phyloP scores from a whole-genome alignment of 2,113 vertebrate genomes.

The Crotalus tigris region DNA sequence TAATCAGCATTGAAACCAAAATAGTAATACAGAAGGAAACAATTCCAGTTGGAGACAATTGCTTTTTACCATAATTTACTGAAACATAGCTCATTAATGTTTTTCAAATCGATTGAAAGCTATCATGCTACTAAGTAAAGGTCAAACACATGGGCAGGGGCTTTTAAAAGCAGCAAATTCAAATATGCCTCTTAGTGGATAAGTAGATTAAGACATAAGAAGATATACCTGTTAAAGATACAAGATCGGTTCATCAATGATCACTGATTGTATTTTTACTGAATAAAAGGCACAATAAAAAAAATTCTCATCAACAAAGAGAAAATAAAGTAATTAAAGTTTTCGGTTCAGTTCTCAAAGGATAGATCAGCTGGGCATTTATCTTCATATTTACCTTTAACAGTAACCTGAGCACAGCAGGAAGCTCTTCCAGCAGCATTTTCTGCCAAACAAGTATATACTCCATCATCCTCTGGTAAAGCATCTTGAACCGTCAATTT shows the following conservation, averaged over 20 bases:
- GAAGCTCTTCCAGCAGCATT: conserved; percentile 73
- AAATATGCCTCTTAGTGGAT: background rate
- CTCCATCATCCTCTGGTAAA: conserved; percentile 75
- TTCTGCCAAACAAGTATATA: conserved; percentile 79
- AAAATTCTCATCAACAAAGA: background rate
- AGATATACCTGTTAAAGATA: background rate
- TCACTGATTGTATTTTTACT: background rate
- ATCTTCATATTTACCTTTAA: conserved; percentile 72
- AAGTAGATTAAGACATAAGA: background rate
- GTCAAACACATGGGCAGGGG: background rate
- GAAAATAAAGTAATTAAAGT: background rate
- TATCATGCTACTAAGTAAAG: background rate
- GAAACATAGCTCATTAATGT: background rate
- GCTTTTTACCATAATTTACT: background rate
- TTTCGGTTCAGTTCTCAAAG: background rate
- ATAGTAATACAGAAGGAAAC: background rate
- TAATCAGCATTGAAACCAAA: background rate
- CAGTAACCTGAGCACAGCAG: conserved; percentile 76
- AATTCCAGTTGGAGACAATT: background rate
- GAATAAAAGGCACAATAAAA: background rate
- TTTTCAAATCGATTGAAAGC: background rate
- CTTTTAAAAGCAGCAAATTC: background rate
- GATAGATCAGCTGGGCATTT: background rate
- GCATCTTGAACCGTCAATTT: conserved; percentile 75
- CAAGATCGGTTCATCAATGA: background rate